Conservation (phyloP, 1,140 invertebrate genomes). For the Drosophila cardini region DNA sequence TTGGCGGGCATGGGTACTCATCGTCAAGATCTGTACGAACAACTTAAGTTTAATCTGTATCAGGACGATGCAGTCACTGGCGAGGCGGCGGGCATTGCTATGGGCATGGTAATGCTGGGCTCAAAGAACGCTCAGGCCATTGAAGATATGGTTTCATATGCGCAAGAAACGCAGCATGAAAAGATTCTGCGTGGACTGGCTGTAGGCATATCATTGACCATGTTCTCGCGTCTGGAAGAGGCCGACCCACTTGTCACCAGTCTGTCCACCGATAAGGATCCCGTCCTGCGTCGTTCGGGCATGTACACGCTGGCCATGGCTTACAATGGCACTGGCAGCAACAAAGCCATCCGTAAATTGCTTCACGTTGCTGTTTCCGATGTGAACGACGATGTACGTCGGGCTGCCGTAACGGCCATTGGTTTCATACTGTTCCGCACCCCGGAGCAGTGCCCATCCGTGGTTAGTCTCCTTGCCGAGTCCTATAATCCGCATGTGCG, state of each 20-base stretch:
- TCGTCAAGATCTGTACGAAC: slow-evolving; percentile 96
- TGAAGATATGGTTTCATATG: slow-evolving; percentile 95
- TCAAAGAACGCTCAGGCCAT: slow-evolving; percentile 95
- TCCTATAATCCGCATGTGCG: slow-evolving; percentile 99
- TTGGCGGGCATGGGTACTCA: slow-evolving; percentile 99
- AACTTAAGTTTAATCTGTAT: slow-evolving; percentile 98
- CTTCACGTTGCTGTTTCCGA: slow-evolving; percentile 99
- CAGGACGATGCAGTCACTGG: slow-evolving; percentile 99
- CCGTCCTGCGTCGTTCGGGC: slow-evolving; percentile 94
- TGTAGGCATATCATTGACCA: slow-evolving; percentile 97
- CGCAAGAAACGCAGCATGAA: slow-evolving; percentile 92
- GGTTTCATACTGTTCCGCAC: slow-evolving; percentile 98
- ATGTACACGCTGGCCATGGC: slow-evolving; percentile 99
- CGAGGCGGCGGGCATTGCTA: slow-evolving; percentile 95
- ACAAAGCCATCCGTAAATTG: slow-evolving; percentile 96
- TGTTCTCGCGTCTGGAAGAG: slow-evolving; percentile 98
- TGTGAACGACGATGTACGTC: slow-evolving; percentile 99
- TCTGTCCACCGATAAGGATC: slow-evolving; percentile 94
- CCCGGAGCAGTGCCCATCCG: slow-evolving; percentile 98
- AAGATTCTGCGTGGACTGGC: slow-evolving; percentile 98
- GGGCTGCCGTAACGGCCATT: slow-evolving; percentile 98
- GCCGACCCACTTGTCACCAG: slow-evolving; percentile 97
- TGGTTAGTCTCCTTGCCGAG: slow-evolving; percentile 97
- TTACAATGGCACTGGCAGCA: slow-evolving; percentile 99
- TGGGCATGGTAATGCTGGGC: slow-evolving; percentile 99